Conservation (phyloP, 1,140 invertebrate species). For the Cotesia vestalis region DNA sequence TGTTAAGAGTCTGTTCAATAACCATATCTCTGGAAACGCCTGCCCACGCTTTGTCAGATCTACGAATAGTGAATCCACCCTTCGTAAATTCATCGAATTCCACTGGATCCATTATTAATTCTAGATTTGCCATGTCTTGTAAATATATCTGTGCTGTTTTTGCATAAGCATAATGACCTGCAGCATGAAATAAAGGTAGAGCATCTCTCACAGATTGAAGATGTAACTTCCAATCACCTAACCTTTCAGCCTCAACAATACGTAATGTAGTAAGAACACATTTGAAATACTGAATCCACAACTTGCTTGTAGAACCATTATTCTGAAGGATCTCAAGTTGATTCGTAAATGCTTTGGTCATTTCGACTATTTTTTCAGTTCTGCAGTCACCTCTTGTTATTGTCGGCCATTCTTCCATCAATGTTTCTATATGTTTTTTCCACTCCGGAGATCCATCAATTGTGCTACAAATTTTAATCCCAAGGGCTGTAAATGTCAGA, state of each 20-base stretch:
- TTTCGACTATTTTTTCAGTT: too few relatives aligned
- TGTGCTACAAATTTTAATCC: conserved; percentile 47
- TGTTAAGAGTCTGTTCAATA: conserved; percentile 25
- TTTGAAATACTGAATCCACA: conserved; percentile 16
- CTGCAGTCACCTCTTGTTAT: too few relatives aligned
- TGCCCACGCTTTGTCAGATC: conserved; percentile 24
- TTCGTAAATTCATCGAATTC: conserved; percentile 20
- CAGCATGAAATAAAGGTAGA: conserved; percentile 30
- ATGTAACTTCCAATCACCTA: conserved; percentile 17
- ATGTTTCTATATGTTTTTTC: background rate
- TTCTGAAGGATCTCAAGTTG: conserved; percentile 1
- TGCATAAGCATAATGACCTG: conserved; percentile 53
- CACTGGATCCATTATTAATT: background rate
- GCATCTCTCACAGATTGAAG: background rate
- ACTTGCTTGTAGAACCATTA: conserved; percentile 8
- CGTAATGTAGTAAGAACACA: background rate
- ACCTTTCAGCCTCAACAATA: conserved; percentile 13
- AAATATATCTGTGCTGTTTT: conserved; percentile 46
- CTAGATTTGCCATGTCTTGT: conserved; percentile 18
- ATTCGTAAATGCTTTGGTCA: background rate
- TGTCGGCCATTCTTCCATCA: too few relatives aligned
- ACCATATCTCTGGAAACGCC: conserved; percentile 23
- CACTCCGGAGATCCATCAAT: background rate
- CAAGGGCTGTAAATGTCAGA: conserved; percentile 50
- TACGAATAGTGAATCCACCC: conserved; percentile 17